A percentile compares a stretch with the other conserved stretches of the same genome.
Conservation (phyloP, 2,113 vertebrate species). For the Pluvianellus socialis region DNA sequence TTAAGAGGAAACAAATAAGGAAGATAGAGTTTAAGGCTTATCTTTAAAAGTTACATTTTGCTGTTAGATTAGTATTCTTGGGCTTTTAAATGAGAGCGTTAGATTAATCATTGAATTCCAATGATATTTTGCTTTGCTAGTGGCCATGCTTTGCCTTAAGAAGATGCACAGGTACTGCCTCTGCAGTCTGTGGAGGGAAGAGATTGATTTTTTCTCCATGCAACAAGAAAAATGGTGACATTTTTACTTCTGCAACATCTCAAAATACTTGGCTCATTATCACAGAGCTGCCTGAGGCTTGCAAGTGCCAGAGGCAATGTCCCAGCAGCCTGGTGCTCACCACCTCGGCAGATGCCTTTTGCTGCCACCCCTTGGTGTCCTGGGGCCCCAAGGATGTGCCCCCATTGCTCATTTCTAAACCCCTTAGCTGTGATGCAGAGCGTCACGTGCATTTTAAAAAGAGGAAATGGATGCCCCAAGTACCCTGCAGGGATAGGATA, state of each 20-base stretch:
- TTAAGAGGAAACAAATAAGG: neutral
- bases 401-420: neutral
- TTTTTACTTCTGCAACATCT: neutral
- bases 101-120: neutral
- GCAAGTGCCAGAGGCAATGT: fast-evolving
- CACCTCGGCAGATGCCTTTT: neutral
- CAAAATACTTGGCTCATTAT: neutral
- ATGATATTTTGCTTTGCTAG: neutral
- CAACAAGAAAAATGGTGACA: neutral
- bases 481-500: conserved; percentile 5
- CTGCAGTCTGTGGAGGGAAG: neutral
- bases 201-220: neutral
- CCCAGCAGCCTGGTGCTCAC: neutral
- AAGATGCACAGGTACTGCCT: neutral
- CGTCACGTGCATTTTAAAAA: neutral
- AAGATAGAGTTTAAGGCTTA: neutral
- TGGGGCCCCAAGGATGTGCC: neutral
- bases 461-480: conserved; percentile 19
- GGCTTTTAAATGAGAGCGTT: neutral
- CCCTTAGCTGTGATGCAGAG: neutral
- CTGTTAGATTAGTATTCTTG: neutral
- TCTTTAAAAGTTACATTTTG: neutral
- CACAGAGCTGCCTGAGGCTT: neutral
- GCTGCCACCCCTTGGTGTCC: neutral
- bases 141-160: neutral